Base-by-base conservation (phyloP, 2,113 vertebrate species). In the Acinonyx jubatus region DNA sequence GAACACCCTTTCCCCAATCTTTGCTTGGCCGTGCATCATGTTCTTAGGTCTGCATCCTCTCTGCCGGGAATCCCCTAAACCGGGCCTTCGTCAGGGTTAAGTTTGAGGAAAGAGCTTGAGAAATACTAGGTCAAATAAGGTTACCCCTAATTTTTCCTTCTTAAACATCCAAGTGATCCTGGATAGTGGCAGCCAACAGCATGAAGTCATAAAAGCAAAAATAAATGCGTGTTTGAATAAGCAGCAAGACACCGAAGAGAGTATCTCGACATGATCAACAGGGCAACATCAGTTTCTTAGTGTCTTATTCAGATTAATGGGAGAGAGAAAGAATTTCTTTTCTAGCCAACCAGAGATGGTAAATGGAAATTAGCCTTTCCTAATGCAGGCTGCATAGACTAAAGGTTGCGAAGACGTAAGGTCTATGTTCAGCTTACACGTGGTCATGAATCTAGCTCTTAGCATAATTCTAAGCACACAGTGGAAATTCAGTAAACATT, bases 41-140 rank as follows among this genome's bases (percentile, higher is more conserved):
- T 65, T 74, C 41, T 66, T 38, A 79, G 25, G 10, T 69, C 82
- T 45, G 0, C 25, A 55, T 41, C 38, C 5, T 86, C 83, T 93
- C 73, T 79, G 36, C 74, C 15, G 50, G 57, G 55, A 68, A 74
- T 55, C 55, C 61, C 41, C 63, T 68, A 63, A n/a, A 7, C 27
- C 7, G 33, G 45, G 15, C 48, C 74, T 94, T 82, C 83, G 52
- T 73, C 36, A 86, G 78, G 18, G 5, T 3, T 73, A 73, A 89
- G 25, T 73, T 61, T 94, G n/a, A 92, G 78, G n/a, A 66, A 9
- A 91, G 89, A 85, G 41, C 66, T 79, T 87, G 66, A 83, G 38
- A 94, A 91, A 81, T 86, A 88, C 69, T 36, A 71, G 45, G 33
- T 88, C 91, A 94, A 76, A 82, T 91, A 63, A 83, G 3, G 45